Conservation (phyloP, 2,888 invertebrate species). For the Anodontia alba region DNA sequence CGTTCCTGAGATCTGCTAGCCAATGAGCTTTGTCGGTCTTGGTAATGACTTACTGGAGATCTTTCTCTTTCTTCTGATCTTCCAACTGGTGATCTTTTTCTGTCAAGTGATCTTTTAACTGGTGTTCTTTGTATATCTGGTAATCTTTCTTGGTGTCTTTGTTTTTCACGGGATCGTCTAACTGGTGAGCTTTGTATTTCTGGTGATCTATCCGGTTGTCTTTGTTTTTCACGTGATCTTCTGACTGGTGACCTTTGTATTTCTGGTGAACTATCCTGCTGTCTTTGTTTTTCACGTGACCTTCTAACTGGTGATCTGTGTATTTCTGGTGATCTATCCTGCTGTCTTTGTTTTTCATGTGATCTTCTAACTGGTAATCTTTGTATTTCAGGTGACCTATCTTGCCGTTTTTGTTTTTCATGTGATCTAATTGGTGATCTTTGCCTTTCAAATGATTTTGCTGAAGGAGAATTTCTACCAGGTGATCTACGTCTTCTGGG, state of each 20-base stretch:
- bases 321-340: not conserved
- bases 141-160: not conserved
- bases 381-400: not conserved
- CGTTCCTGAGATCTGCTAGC: not conserved
- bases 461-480: too few relatives aligned
- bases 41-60: slow-evolving; percentile 9
- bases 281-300: not conserved
- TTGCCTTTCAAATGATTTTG: not conserved
- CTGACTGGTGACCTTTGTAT: not conserved
- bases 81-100: not conserved
- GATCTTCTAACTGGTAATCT: slow-evolving; percentile 17
- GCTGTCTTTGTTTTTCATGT: not conserved
- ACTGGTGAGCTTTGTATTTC: slow-evolving; percentile 19
- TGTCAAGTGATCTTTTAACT: not conserved
- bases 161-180: not conserved
- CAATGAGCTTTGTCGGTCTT: not conserved
- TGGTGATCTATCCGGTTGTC: not conserved
- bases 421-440: not conserved
- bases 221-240: not conserved
- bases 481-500: not conserved
- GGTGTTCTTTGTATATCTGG: too few relatives aligned
- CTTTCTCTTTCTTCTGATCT: not conserved
- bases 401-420: too few relatives aligned
- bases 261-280: not conserved
- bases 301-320: not conserved